Evolutionary conservation across 2,797 vertebrate species (phyloP).

Genomic region (Phataginus tetradactyla): DNA sequence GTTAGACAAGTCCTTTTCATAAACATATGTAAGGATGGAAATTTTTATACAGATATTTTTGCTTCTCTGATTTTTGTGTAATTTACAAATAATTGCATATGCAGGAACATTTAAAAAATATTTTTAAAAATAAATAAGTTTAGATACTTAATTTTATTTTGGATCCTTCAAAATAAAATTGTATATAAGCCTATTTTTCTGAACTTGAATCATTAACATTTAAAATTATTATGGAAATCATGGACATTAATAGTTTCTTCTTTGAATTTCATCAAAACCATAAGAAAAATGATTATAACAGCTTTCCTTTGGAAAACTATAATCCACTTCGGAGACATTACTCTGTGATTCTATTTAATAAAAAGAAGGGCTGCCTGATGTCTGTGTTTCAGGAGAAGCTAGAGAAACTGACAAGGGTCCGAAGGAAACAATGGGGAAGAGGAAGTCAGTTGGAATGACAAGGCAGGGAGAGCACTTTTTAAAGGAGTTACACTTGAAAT

Average conservation of each 20-base stretch:
- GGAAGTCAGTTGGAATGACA: not conserved
- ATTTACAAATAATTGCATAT: not conserved
- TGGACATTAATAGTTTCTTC: not conserved
- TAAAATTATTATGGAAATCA: not conserved
- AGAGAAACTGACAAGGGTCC: not conserved
- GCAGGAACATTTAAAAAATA: not conserved
- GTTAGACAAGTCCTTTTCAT: not conserved
- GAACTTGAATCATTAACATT: not conserved
- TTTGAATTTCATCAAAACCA: not conserved
- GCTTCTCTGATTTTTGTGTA: not conserved
- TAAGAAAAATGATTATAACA: not conserved
- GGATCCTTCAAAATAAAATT: not conserved
- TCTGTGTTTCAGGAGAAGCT: not conserved
- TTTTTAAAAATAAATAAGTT: not conserved
- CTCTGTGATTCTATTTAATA: not conserved
- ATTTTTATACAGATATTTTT: not conserved
- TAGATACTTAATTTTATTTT: slow-evolving; percentile 20
- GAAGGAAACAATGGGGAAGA: not conserved
- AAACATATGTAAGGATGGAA: not conserved
- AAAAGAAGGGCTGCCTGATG: not conserved
- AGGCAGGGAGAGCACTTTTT: not conserved
- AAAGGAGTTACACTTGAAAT: not conserved
- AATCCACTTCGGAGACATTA: not conserved
- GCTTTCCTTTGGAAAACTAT: no score
- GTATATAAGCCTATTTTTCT: not conserved